A percentile compares a stretch with the other conserved stretches of the same genome.
phyloP scores from a whole-genome alignment of 2,888 invertebrate species.

The Acanthoscelides obtectus region DNA sequence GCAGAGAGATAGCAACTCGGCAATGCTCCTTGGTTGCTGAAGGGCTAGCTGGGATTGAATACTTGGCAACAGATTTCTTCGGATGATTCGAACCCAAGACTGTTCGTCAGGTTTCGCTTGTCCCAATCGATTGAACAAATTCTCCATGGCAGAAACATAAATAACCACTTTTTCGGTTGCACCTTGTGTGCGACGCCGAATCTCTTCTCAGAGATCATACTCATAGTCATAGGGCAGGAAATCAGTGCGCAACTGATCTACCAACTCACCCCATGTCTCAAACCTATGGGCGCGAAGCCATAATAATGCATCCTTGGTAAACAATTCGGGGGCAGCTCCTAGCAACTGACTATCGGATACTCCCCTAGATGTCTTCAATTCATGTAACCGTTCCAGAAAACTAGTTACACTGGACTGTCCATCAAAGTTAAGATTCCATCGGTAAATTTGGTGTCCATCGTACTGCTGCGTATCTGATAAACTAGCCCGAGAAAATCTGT shows the following conservation, averaged over 20 bases:
- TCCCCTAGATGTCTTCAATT: slow-evolving; percentile 18
- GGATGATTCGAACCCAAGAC: no score
- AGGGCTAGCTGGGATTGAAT: no score
- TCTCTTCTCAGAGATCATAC: slow-evolving; percentile 8
- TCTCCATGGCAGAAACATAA: slow-evolving; percentile 10
- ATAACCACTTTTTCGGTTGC: slow-evolving; percentile 3
- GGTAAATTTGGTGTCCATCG: not conserved
- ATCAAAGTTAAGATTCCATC: slow-evolving; percentile 8
- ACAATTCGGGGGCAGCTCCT: no score
- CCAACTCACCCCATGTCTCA: no score
- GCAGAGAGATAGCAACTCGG: not conserved
- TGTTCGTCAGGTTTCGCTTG: no score
- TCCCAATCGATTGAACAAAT: slow-evolving; percentile 3
- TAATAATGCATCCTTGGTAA: no score
- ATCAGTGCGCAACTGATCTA: not conserved
- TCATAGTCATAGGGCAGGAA: slow-evolving; percentile 11
- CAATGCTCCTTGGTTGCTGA: no score
- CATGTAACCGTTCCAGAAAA: slow-evolving; percentile 25
- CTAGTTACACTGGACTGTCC: slow-evolving; percentile 7
- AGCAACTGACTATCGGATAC: slow-evolving; percentile 3
- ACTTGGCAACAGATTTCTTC: no score
- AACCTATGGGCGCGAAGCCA: no score
- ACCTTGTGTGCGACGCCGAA: slow-evolving; percentile 11
- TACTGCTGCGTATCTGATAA: no score
- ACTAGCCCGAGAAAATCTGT: no score